A percentile compares a stretch with the other conserved stretches of the same genome.
Conservation (phyloP, 2,113 vertebrate species). For the Nipponia nippon region DNA sequence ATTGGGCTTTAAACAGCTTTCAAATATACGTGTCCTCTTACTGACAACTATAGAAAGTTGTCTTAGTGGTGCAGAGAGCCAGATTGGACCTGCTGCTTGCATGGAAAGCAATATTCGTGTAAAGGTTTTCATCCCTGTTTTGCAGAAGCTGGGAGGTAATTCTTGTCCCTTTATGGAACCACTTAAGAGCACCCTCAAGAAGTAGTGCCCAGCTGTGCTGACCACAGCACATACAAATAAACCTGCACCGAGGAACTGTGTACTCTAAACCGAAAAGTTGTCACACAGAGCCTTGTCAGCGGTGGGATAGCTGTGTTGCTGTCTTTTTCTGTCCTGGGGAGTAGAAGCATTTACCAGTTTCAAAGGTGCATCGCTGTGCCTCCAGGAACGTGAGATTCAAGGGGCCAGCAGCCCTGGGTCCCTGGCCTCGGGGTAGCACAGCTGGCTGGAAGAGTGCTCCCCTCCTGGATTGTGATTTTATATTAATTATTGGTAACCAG, state of each 20-base stretch:
- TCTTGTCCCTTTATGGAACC: neutral
- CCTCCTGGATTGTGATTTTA: neutral
- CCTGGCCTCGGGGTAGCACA: neutral
- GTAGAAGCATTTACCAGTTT: neutral
- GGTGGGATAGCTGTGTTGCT: neutral
- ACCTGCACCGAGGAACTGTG: neutral
- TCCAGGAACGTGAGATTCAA: neutral
- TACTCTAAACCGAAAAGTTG: neutral
- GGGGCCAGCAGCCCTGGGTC: neutral
- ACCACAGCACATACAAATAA: neutral
- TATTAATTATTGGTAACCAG: neutral
- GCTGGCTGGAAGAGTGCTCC: neutral
- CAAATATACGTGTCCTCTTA: neutral
- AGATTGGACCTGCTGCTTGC: neutral
- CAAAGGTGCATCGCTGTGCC: neutral
- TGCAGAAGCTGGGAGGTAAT: neutral
- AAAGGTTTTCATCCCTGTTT: neutral
- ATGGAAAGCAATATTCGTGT: neutral
- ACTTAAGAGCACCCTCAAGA: neutral
- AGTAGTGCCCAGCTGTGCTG: neutral
- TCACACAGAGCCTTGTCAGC: neutral
- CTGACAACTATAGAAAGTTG: neutral
- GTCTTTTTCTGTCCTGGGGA: neutral
- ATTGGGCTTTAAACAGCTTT: conserved; percentile 28
- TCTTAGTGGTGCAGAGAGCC: neutral